These are phyloP conservation scores for Tetragnatha montana DNA, from an alignment of 2,888 invertebrate species.

Conservation along the genomic window DNA sequence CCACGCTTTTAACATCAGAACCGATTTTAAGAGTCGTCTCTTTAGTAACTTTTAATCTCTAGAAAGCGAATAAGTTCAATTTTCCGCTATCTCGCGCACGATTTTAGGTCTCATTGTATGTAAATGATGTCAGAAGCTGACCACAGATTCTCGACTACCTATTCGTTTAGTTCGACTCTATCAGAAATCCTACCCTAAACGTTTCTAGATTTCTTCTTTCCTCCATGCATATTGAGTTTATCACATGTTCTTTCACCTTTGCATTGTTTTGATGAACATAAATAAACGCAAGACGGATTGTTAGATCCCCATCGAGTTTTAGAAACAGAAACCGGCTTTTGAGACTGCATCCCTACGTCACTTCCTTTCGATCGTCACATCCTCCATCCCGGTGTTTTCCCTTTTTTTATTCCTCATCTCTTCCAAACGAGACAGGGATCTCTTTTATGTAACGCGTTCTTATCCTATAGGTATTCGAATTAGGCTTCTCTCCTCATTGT, in stretches of 20 bases:
- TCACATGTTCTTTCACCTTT: constrained; percentile 5
- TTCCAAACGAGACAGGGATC: constrained; percentile 39
- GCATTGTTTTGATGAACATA: constrained; percentile 19
- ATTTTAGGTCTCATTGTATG: background rate
- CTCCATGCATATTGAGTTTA: background rate
- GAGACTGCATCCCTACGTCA: constrained; percentile 26
- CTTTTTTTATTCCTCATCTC: constrained; percentile 22
- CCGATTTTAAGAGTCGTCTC: background rate
- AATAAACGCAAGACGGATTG: constrained; percentile 10
- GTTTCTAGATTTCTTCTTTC: background rate
- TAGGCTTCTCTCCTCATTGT: background rate
- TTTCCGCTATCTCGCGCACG: background rate
- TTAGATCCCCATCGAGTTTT: constrained; percentile 20
- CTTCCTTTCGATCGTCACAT: constrained; percentile 52
- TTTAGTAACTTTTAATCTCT: background rate
- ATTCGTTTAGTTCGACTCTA: background rate
- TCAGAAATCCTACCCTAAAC: background rate
- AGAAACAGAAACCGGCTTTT: constrained; percentile 27
- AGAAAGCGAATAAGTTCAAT: background rate
- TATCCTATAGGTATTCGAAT: background rate
- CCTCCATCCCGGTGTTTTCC: constrained; percentile 32
- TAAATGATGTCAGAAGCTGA: background rate
- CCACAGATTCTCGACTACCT: background rate
- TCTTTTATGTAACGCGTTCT: constrained; percentile 39
- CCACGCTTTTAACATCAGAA: background rate